phyloP scores from a whole-genome alignment of 2,113 vertebrate genomes.

The Onychostoma macrolepis region DNA sequence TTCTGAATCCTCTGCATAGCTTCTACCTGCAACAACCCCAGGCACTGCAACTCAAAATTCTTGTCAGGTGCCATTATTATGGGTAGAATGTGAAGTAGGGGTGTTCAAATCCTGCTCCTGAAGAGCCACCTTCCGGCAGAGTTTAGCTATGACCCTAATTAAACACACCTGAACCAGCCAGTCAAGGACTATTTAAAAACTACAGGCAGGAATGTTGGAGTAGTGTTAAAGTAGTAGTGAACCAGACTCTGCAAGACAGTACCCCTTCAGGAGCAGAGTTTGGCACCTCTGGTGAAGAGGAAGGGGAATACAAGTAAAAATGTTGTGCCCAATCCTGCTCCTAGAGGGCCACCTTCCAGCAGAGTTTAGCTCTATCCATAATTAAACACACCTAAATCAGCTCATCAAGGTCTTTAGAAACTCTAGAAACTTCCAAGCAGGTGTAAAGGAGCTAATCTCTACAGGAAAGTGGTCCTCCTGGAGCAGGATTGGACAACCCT shows the following conservation, averaged over 20 bases:
- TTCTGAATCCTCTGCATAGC: conserved; percentile 12
- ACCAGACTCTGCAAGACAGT: not conserved
- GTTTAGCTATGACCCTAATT: not conserved
- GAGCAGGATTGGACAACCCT: not conserved
- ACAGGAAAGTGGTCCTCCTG: not conserved
- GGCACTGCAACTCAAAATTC: not conserved
- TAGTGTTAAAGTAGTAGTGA: not conserved
- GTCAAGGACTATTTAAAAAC: not conserved
- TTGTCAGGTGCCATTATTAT: not conserved
- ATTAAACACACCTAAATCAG: not conserved
- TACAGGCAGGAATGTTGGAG: not conserved
- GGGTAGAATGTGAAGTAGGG: not conserved
- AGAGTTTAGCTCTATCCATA: not conserved
- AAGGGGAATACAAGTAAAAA: not conserved
- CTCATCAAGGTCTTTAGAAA: not conserved
- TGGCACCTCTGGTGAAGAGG: not conserved
- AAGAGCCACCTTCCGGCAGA: not conserved
- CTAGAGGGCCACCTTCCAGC: not conserved
- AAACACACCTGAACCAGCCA: not conserved
- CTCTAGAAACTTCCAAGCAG: not conserved
- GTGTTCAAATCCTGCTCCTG: not conserved
- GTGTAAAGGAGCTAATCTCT: not conserved
- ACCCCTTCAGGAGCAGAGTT: not conserved
- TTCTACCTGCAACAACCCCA: not conserved
- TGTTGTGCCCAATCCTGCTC: not conserved